Conservation (phyloP, 2,113 vertebrate species). For the Rana temporaria region DNA sequence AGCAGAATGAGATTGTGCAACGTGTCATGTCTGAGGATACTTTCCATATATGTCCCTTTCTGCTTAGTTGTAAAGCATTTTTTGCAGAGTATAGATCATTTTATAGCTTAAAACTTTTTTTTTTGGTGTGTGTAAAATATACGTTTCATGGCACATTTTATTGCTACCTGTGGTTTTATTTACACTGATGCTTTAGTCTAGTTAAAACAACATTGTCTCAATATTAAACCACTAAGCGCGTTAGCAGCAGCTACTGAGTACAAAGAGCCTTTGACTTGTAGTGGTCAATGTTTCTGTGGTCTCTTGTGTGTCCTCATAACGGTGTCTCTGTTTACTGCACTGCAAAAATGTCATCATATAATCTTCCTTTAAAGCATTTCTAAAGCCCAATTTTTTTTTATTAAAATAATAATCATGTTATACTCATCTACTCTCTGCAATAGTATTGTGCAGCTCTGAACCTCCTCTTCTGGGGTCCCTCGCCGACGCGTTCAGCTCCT, state of each 20-base stretch:
- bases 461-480: too few relatives aligned
- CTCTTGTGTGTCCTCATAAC: constrained; percentile 28
- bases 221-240: constrained; percentile 15
- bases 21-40: neutral
- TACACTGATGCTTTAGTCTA: constrained; percentile 29
- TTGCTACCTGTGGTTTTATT: constrained; percentile 32
- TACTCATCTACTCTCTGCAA: too few relatives aligned
- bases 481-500: too few relatives aligned
- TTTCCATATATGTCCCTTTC: neutral
- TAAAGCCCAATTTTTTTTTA: too few relatives aligned
- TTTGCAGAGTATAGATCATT: constrained; percentile 17
- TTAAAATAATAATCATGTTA: too few relatives aligned
- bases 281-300: constrained; percentile 39
- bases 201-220: constrained; percentile 55
- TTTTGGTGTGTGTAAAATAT: constrained; percentile 37
- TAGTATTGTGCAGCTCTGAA: too few relatives aligned
- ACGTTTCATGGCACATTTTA: constrained; percentile 40
- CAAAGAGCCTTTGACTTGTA: constrained; percentile 45
- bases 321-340: constrained; percentile 1
- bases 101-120: constrained; percentile 19
- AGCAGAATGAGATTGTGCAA: neutral
- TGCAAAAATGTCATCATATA: neutral
- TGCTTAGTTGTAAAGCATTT: constrained; percentile 1
- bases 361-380: neutral
- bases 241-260: constrained; percentile 42